Evolutionary conservation across 2,888 invertebrate species (phyloP), one percentile per base, ranked within the genome.

Genomic region (Chymomyza amoena): DNA sequence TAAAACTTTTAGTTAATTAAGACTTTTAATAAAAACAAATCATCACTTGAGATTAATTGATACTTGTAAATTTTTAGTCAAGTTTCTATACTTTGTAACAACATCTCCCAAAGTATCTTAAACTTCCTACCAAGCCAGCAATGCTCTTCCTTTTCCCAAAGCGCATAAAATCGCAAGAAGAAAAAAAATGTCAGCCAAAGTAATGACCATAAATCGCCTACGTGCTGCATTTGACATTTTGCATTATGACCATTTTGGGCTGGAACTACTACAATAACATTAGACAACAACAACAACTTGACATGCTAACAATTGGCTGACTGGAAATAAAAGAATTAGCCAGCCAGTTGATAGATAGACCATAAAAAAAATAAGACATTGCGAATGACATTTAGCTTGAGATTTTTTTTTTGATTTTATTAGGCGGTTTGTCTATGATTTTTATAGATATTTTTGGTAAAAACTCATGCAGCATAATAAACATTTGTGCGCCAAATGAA

Each of bases 191-290:
- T 32, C 4, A 32, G 68, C 69, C 70, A 66, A 66, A 68, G 18
- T 36, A 65, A 57, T 57, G 65, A n/a, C 57, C 15, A 60, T 52
- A 66, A 61, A 66, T 66, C 50, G 61, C 32, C n/a, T 68, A 66
- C 70, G 68, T 66, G 57, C 66, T 72, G 74, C 75, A 73, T 75
- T 80, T 86, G 87, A 77, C 81, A 86, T 84, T 88, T 84, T 67
- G 80, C 68, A 78, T 74, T 67, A 69, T 80, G 77, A 67, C 84
- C 88, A 81, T 75, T 77, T 80, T 76, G 75, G 84, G 64, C 70
- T 65, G 66, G 25, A 20, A 56, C 60, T 68, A 69, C 62, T 61
- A 62, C 51, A 36, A 63, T 66, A 75, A 75, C 20, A 62, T 66
- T 10, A 68, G 54, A 65, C 18, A 67, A 61, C 25, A 61, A 50